Base-by-base conservation (phyloP, 2,113 vertebrate species). In the Coryphaenoides rupestris region DNA sequence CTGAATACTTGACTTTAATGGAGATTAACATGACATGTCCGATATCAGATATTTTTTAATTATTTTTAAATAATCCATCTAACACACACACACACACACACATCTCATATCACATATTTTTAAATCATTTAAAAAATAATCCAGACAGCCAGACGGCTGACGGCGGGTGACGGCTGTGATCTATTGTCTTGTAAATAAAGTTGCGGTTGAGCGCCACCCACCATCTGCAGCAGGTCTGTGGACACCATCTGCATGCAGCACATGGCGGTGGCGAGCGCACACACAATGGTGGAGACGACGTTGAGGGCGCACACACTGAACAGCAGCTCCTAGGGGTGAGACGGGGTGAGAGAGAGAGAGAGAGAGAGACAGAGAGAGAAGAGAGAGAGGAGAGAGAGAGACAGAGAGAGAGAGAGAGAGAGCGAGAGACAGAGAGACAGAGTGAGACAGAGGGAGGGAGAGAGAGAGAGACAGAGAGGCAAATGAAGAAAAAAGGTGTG, bases 231-330 rank as follows among this genome's bases (percentile, higher is more conserved):
- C 66, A 98, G 89, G 74, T 98, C 96, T n/a, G 94, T 90, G 1
- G 96, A 98, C 73, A 98, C 95, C 95, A 98, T 98, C 91, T 99
- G 97, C 96, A 98, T 98, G 81, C 97, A 99, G 91, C 96, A 98
- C 94, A 96, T 96, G 52, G 96, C 97, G 0, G 97, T 99, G 78
- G 97, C 97, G 73, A 99, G 81, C 3, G 96, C 96, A 55, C 97
- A 99, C 78, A 99, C 95, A 58, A 99, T 96, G 79, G 97, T 99
- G 86, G 97, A 98, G 86, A 98, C 91, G 86, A 99, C 92, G 57
- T 98, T 99, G 75, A 99, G 93, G 80, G 95, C 96, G 12, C 97
- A 99, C 57, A 99, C 96, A 3, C 95, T 98, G 87, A 98, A 98
- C 78, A 99, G 89, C 82, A 98, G 92, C 86, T 99, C 96, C 96